Percentiles rank a stretch among this genome's conserved stretches.
These are phyloP conservation scores for Eunapius fragilis DNA, from an alignment of 37 sponge, comb jelly and placozoan species.

Conservation along the genomic window DNA sequence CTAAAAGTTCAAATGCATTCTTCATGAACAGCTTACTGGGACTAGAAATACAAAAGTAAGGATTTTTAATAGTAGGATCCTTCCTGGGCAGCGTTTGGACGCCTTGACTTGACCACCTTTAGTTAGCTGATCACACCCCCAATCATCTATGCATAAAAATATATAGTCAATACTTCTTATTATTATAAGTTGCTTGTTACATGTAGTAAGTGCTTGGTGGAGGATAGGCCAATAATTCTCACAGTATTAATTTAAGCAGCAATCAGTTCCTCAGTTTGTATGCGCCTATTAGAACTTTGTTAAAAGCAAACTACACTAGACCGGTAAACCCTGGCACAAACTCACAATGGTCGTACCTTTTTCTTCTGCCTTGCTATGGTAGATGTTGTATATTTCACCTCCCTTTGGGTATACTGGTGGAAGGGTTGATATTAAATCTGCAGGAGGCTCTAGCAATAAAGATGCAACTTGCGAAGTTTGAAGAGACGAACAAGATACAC, in stretches of 20 bases:
- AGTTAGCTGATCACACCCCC: slow-evolving; percentile 46
- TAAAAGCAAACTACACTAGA: too few relatives aligned
- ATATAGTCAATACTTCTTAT: not conserved
- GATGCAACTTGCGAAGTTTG: too few relatives aligned
- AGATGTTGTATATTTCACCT: slow-evolving; percentile 43
- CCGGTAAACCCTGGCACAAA: too few relatives aligned
- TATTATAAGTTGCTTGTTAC: not conserved
- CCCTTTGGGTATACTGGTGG: slow-evolving; percentile 38
- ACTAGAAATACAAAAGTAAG: slow-evolving; percentile 40
- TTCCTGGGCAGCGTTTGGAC: slow-evolving; percentile 45
- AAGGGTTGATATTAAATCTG: slow-evolving; percentile 20
- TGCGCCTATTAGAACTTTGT: too few relatives aligned
- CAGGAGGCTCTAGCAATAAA: too few relatives aligned
- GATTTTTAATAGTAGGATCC: slow-evolving; percentile 48
- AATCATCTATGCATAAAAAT: slow-evolving; percentile 23
- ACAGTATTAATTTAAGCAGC: too few relatives aligned
- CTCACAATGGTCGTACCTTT: not conserved
- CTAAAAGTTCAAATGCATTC: slow-evolving; percentile 51
- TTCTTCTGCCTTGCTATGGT: slow-evolving; percentile 7
- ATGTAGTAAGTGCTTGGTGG: too few relatives aligned
- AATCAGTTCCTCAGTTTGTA: too few relatives aligned
- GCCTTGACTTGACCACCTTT: slow-evolving; percentile 37
- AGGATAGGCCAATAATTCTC: too few relatives aligned
- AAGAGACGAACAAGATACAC: too few relatives aligned
- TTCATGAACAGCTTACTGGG: slow-evolving; percentile 39